phyloP scores from a whole-genome alignment of 1,140 invertebrate genomes.

The Nilaparvata lugens region DNA sequence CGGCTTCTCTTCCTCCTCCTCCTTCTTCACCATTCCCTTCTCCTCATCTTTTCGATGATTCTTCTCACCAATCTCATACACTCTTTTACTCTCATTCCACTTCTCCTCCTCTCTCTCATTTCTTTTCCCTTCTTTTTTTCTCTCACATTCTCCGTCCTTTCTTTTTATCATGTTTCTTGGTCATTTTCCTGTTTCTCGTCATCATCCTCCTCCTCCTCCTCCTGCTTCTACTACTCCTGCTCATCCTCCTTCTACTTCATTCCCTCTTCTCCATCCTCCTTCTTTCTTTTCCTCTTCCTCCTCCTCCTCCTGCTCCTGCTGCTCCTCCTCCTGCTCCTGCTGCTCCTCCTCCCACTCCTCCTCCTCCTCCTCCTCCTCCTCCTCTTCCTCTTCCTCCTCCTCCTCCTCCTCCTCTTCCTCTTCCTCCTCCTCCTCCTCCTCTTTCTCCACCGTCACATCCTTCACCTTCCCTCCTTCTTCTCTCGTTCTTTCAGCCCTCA shows the following conservation, averaged over 20 bases:
- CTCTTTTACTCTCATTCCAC: not conserved
- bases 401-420: not conserved
- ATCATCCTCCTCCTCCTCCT: constrained; percentile 10
- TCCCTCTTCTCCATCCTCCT: not conserved
- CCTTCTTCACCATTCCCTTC: not conserved
- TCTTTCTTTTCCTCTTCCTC: constrained; percentile 15
- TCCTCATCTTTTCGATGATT: not conserved
- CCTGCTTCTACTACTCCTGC: constrained; percentile 23
- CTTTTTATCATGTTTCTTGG: not conserved
- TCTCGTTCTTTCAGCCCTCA: not conserved
- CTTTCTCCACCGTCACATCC: not conserved
- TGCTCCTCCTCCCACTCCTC: not conserved
- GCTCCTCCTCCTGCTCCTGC: not conserved
- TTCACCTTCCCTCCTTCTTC: not conserved
- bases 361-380: not conserved
- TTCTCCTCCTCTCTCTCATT: not conserved
- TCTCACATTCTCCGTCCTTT: not conserved
- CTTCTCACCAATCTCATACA: not conserved
- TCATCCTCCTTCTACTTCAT: constrained; percentile 13
- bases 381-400: not conserved
- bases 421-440: not conserved
- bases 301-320: constrained; percentile 12
- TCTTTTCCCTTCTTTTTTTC: not conserved
- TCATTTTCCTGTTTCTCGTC: not conserved
- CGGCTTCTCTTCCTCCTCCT: not conserved